Conservation (phyloP, 2,888 invertebrate species). For the Thumatha senex region DNA sequence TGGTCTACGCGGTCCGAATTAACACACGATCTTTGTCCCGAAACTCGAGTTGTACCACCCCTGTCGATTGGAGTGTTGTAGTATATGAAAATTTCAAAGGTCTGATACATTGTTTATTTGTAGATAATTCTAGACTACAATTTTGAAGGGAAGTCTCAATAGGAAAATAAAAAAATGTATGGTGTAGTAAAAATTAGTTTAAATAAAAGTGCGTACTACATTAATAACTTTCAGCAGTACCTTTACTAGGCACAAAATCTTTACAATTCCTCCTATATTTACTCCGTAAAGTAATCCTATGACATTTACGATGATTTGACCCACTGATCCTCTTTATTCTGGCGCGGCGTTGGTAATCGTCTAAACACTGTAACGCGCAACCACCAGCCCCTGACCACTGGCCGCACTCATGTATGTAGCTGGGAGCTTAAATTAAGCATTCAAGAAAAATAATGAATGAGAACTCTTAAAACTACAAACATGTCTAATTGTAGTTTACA, state of each 20-base stretch:
- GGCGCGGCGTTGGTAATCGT: slow-evolving; percentile 47
- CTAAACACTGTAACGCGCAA: slow-evolving; percentile 56
- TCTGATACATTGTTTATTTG: slow-evolving; percentile 20
- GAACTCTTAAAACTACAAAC: slow-evolving; percentile 5
- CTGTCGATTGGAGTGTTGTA: slow-evolving; percentile 42
- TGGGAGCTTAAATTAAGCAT: slow-evolving; percentile 25
- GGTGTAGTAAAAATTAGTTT: too few relatives aligned
- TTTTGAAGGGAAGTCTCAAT: too few relatives aligned
- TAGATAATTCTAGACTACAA: slow-evolving; percentile 25
- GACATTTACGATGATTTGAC: slow-evolving; percentile 29
- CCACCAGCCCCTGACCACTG: slow-evolving; percentile 50
- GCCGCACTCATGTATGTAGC: slow-evolving; percentile 41
- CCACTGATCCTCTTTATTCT: slow-evolving; percentile 45
- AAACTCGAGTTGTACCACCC: slow-evolving; percentile 49
- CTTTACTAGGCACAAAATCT: too few relatives aligned
- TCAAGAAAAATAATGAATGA: slow-evolving; percentile 11
- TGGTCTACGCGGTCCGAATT: slow-evolving; percentile 73
- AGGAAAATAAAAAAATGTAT: too few relatives aligned
- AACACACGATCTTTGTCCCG: slow-evolving; percentile 78
- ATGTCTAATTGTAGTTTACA: background rate
- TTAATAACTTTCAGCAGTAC: too few relatives aligned
- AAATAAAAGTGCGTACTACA: too few relatives aligned
- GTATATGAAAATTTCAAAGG: slow-evolving; percentile 43
- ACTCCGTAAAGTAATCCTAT: slow-evolving; percentile 2
- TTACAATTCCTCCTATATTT: too few relatives aligned